Evolutionary conservation across 2,797 vertebrate genomes (phyloP), one percentile per base, ranked within the genome.

Genomic region (Distichodus sexfasciatus): DNA sequence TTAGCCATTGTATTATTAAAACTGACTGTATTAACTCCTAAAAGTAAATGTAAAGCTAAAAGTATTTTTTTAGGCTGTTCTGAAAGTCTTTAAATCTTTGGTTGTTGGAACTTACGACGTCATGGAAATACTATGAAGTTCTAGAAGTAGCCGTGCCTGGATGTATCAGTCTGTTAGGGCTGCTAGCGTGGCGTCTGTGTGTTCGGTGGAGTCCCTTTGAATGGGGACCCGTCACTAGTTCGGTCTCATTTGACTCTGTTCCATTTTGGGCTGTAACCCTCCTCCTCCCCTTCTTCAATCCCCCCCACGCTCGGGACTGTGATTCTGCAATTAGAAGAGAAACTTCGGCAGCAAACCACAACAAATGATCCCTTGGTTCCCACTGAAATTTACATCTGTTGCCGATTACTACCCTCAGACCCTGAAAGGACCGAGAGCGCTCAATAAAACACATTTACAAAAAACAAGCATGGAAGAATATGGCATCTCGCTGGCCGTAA

Each of bases 1-100:
- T 85, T 90, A 90, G 90, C 89, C 87, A 84, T 89, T 91, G 88
- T 89, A 90, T 91, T 89, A 87, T 90, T 87, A 85, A 83, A 88
- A 85, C 81, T 86, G n/a, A 83, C 80, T 84, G 88, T 87, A 88
- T 88, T 88, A 90, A 83, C 84, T 81, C 83, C 84, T 83, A 83
- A 76, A 82, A 85, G 87, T 85, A 81, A 81, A 84, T 77, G 84
- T 83, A 85, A 87, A 87, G 86, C 87, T 88, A 87, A 66, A n/a
- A n/a, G n/a, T n/a, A n/a, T n/a, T n/a, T n/a, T n/a, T n/a, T n/a
- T n/a, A n/a, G n/a, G n/a, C n/a, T n/a, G n/a, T n/a, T n/a, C n/a
- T n/a, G n/a, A n/a, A n/a, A n/a, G n/a, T n/a, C n/a, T n/a, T n/a
- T n/a, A n/a, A n/a, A n/a, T n/a, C n/a, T n/a, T n/a, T n/a, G n/a